A percentile compares a stretch with the other conserved stretches of the same genome.
phyloP scores from a whole-genome alignment of 2,113 vertebrate genomes.

The Scomber colias region DNA sequence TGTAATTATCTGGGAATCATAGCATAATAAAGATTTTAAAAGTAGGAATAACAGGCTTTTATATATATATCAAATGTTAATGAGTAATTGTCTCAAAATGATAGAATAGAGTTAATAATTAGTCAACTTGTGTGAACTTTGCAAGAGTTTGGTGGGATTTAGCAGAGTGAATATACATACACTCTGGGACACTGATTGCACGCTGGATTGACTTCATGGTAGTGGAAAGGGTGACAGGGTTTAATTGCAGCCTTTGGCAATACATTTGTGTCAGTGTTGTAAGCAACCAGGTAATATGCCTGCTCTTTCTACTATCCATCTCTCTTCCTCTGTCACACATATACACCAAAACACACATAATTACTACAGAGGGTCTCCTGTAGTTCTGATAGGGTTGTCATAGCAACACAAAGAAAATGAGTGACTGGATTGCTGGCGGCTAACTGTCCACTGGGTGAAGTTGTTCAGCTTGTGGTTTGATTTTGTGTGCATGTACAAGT shows the following conservation, averaged over 20 bases:
- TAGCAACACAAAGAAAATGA: conserved; percentile 54
- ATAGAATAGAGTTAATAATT: conserved; percentile 22
- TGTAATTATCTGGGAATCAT: too few species aligned
- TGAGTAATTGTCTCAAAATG: conserved; percentile 24
- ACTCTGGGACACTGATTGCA: conserved; percentile 4
- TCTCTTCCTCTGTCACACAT: not conserved
- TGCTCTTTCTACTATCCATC: not conserved
- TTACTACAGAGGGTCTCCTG: conserved; percentile 40
- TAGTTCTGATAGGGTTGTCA: conserved; percentile 45
- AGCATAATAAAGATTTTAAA: too few species aligned
- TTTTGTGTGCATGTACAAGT: not conserved
- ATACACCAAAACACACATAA: conserved; percentile 20
- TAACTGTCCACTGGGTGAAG: not conserved
- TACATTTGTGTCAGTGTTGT: conserved; percentile 44
- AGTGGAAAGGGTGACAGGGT: conserved; percentile 45
- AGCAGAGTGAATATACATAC: conserved; percentile 20
- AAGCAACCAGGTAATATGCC: conserved; percentile 34
- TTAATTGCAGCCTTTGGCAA: conserved; percentile 66
- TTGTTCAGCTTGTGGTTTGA: not conserved
- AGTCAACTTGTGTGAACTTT: conserved; percentile 11
- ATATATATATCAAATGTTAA: not conserved
- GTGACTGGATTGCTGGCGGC: conserved; percentile 20
- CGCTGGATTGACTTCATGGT: conserved; percentile 39
- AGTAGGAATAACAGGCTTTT: too few species aligned
- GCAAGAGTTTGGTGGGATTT: conserved; percentile 1